These are phyloP conservation scores for Labeo rohita DNA, from an alignment of 2,113 vertebrate species.

Conservation along the genomic window DNA sequence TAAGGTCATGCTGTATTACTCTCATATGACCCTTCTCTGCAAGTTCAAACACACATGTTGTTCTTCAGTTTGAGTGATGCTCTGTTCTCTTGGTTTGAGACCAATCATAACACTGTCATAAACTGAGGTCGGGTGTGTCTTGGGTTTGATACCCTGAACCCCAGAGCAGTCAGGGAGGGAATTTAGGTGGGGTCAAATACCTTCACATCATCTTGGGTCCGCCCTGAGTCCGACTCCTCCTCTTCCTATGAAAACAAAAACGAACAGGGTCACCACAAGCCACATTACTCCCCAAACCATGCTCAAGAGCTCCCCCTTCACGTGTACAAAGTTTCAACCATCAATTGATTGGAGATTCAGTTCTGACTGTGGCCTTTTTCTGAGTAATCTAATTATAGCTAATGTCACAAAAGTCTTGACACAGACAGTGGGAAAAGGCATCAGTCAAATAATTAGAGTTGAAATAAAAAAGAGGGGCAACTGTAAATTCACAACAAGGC, in stretches of 20 bases:
- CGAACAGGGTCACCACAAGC: conserved; percentile 74
- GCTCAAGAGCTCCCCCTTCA: conserved; percentile 11
- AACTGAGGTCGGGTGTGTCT: background rate
- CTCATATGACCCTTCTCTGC: background rate
- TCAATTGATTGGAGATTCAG: background rate
- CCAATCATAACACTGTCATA: conserved; percentile 1
- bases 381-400: background rate
- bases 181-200: conserved; percentile 78
- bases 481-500: background rate
- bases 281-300: background rate
- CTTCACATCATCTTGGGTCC: conserved; percentile 91
- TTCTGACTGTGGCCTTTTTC: background rate
- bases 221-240: conserved; percentile 96
- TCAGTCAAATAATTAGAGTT: background rate
- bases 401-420: background rate
- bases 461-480: background rate
- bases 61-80: background rate
- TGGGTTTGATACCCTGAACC: background rate
- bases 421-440: background rate
- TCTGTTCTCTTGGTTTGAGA: background rate
- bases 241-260: conserved; percentile 95
- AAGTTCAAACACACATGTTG: conserved; percentile 8
- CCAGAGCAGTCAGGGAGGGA: conserved; percentile 5
- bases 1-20: background rate
- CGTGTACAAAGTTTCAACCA: background rate